Base-by-base conservation (phyloP, 2,888 invertebrate genomes). In the Lasioglossum morio region DNA sequence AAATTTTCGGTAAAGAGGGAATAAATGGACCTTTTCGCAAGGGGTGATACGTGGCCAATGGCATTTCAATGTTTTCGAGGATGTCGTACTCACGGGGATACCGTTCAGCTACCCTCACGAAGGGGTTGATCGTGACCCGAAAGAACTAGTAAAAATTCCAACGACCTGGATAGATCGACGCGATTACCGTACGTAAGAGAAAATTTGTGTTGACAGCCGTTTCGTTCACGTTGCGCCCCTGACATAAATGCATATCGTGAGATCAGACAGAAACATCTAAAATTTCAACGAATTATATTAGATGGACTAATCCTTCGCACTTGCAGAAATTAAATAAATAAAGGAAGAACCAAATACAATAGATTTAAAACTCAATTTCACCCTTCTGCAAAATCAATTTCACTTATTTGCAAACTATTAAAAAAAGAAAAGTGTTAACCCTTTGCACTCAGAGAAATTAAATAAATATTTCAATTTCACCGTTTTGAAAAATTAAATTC, bases 31-130 rank as follows among this genome's bases (percentile, higher is more conserved):
- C 76, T 66, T 77, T 74, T 79, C 37, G 48, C 30, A n/a, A 40
- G 14, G n/a, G 69, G 40, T 40, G 72, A 76, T 77, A 82, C 82
- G 84, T 69, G 86, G 82, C 85, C 82, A 75, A 88, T 87, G 85
- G 88, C 79, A 78, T 89, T 90, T 92, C 88, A 88, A 88, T 89
- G 87, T 89, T 85, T 79, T 77, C 72, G 74, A 77, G 86, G n/a
- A 30, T 83, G 81, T 72, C 70, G 57, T 77, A 69, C 69, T 37
- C 72, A 37, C 63, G 72, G 76, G 72, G 63, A 60, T 53, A 60
- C 66, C 72, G 60, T 77, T 48, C 16, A 63, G 37, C 30, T 34
- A 70, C 66, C 66, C 27, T 77, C 60, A 16, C 57, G 53, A 30
- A 60, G 46, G 30, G 37, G n/a, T 48, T 53, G 77, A 70, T 77